These are phyloP conservation scores for Andrena minutula DNA, from an alignment of 2,888 invertebrate species.

Conservation along the genomic window DNA sequence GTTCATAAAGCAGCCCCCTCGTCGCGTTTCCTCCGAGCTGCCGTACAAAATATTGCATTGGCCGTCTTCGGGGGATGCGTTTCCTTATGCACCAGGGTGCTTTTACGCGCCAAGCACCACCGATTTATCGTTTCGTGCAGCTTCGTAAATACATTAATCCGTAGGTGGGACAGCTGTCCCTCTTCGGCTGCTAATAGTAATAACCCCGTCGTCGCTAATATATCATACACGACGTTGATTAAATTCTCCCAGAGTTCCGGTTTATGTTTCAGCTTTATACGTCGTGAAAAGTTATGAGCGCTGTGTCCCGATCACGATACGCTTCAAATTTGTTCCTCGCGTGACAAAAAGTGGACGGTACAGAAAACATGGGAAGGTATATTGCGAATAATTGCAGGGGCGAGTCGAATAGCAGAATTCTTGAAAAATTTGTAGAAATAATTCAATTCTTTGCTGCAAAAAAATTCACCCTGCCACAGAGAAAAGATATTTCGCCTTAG, in stretches of 20 bases:
- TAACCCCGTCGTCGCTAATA: slow-evolving; percentile 63
- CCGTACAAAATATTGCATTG: slow-evolving; percentile 25
- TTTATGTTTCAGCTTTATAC: slow-evolving; percentile 55
- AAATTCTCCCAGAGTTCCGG: slow-evolving; percentile 57
- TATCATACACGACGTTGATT: slow-evolving; percentile 66
- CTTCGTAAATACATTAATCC: slow-evolving; percentile 65
- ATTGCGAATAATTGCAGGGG: background rate
- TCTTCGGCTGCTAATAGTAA: slow-evolving; percentile 61
- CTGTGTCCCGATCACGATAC: slow-evolving; percentile 46
- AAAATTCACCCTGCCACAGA: too few relatives aligned
- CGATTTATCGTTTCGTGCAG: slow-evolving; percentile 58
- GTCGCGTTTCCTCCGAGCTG: background rate
- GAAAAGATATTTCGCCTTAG: too few relatives aligned
- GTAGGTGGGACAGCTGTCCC: slow-evolving; percentile 34
- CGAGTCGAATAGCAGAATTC: background rate
- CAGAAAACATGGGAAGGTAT: background rate
- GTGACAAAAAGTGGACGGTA: background rate
- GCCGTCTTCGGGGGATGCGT: background rate
- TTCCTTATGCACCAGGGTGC: background rate
- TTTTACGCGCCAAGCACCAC: background rate
- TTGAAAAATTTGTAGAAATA: too few relatives aligned
- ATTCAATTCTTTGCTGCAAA: too few relatives aligned
- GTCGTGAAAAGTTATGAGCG: slow-evolving; percentile 53
- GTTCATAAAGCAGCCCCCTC: background rate
- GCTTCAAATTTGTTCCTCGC: slow-evolving; percentile 32